phyloP scores from a whole-genome alignment of 2,797 vertebrate genomes.

The Takifugu rubripes region DNA sequence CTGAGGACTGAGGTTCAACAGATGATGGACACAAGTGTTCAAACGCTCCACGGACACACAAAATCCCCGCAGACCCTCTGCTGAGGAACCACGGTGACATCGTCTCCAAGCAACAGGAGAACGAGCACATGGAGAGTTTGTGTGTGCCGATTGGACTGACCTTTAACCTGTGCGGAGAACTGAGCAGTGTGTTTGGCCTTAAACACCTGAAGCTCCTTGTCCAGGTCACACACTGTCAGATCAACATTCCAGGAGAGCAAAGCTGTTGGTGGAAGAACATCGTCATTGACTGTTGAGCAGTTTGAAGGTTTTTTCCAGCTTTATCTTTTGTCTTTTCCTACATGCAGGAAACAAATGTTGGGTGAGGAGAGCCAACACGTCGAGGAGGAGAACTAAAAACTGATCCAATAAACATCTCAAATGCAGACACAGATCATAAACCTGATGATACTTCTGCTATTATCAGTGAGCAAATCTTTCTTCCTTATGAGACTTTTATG shows the following conservation, averaged over 20 bases:
- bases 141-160: conserved; percentile 69
- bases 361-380: too few species aligned
- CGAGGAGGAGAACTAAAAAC: too few species aligned
- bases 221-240: conserved; percentile 80
- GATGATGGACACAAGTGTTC: background rate
- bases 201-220: conserved; percentile 88
- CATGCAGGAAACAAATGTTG: too few species aligned
- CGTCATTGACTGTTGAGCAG: too few species aligned
- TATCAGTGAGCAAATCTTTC: too few species aligned
- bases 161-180: conserved; percentile 93
- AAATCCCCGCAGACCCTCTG: background rate
- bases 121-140: background rate
- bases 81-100: too few species aligned
- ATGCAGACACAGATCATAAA: too few species aligned
- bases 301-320: too few species aligned
- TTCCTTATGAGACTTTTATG: too few species aligned
- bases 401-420: too few species aligned
- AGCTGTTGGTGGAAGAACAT: conserved; percentile 66
- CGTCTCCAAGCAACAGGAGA: background rate
- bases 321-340: too few species aligned
- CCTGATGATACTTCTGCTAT: too few species aligned
- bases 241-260: conserved; percentile 87
- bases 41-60: background rate
- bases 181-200: conserved; percentile 88
- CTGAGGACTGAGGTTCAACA: conserved; percentile 1